Conservation (phyloP, 2,888 invertebrate genomes). For the Lacanobia wlatinum region DNA sequence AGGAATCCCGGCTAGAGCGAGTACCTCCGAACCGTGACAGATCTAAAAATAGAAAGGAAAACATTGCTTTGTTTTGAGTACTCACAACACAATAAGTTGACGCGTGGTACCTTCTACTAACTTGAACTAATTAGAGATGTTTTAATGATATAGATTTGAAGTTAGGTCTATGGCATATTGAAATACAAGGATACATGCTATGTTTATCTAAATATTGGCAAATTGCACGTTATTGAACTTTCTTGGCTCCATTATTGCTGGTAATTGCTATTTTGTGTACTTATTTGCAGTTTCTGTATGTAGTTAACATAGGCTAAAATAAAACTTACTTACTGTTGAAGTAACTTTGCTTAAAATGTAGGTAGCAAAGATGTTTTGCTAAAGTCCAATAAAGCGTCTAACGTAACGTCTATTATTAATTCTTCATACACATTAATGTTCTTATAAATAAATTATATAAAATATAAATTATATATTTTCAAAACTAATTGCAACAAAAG, state of each 20-base stretch:
- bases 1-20: background rate
- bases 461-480: too few relatives aligned
- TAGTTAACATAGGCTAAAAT: background rate
- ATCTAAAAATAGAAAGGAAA: slow-evolving; percentile 48
- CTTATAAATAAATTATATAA: too few relatives aligned
- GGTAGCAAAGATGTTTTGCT: background rate
- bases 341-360: background rate
- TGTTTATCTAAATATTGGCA: background rate
- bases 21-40: slow-evolving; percentile 28
- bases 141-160: background rate
- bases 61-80: slow-evolving; percentile 34
- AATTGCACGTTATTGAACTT: background rate
- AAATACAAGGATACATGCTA: background rate
- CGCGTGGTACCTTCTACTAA: background rate
- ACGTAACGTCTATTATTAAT: background rate
- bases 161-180: background rate
- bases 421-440: background rate
- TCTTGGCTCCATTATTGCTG: rapidly evolving
- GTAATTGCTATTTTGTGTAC: background rate
- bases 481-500: background rate
- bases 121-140: background rate
- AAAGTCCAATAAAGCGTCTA: background rate
- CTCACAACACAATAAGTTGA: slow-evolving; percentile 9
- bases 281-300: background rate
- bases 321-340: background rate